Conservation (phyloP, 2,797 vertebrate species). For the Brachymystax lenok region DNA sequence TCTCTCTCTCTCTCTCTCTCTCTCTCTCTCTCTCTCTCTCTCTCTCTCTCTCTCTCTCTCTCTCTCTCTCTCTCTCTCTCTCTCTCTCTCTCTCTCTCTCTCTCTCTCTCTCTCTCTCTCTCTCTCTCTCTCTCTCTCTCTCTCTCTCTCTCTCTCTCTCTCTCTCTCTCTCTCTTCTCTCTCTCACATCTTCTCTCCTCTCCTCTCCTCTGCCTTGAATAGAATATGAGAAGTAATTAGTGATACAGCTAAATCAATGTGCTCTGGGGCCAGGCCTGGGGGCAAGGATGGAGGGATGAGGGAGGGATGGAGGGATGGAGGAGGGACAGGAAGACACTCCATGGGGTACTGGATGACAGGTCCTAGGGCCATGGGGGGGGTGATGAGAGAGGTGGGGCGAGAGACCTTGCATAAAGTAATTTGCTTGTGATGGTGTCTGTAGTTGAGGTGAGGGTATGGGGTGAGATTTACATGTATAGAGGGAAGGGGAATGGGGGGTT, state of each 20-base stretch:
- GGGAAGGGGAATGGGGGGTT: conserved; percentile 32
- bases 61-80: no score
- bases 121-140: background rate
- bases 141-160: no score
- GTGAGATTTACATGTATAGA: conserved; percentile 4
- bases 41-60: no score
- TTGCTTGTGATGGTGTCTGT: no score
- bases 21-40: no score
- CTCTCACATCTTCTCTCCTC: conserved; percentile 59
- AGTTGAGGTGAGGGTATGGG: background rate
- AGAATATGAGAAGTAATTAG: conserved; percentile 99
- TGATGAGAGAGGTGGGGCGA: background rate
- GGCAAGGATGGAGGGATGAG: conserved; percentile 86
- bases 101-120: no score
- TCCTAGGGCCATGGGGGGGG: background rate
- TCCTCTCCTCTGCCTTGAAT: conserved; percentile 96
- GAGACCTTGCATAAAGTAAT: no score
- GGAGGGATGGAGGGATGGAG: conserved; percentile 64
- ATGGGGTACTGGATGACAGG: conserved; percentile 20
- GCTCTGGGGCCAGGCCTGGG: conserved; percentile 94
- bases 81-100: no score
- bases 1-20: no score
- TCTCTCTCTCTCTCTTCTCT: conserved; percentile 31
- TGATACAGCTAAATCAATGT: conserved; percentile 99
- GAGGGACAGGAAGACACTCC: conserved; percentile 50